phyloP scores from a whole-genome alignment of 92 coral and sea anemone genomes.

The Micromussa lordhowensis region DNA sequence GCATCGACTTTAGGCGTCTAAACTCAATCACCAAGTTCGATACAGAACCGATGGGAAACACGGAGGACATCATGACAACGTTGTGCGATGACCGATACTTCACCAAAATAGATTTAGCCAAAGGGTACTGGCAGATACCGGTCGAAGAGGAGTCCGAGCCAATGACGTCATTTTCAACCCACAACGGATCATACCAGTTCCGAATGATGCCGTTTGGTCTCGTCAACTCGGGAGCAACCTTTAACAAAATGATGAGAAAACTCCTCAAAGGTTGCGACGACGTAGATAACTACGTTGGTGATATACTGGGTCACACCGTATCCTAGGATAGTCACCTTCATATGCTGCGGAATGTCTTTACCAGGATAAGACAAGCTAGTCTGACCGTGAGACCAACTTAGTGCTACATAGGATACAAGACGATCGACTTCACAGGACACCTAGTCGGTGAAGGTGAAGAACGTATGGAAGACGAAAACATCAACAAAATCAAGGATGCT shows the following conservation, averaged over 20 bases:
- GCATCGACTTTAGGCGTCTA: constrained; percentile 60
- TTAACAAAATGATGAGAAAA: constrained; percentile 58
- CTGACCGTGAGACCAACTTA: constrained; percentile 56
- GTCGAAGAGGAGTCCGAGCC: not conserved
- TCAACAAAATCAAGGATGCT: constrained; percentile 16
- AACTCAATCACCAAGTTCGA: constrained; percentile 63
- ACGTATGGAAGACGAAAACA: constrained; percentile 36
- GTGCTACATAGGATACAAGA: constrained; percentile 19
- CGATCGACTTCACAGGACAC: constrained; percentile 52
- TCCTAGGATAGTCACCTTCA: constrained; percentile 17
- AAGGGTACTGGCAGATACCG: constrained; percentile 61
- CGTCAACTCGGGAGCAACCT: constrained; percentile 10
- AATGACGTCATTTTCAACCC: constrained; percentile 56
- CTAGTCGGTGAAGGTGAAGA: constrained; percentile 15
- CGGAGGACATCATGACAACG: constrained; percentile 46
- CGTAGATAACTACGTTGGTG: constrained; percentile 39
- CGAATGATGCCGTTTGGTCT: constrained; percentile 49
- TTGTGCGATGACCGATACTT: constrained; percentile 48
- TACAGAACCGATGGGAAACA: constrained; percentile 52
- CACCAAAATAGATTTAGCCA: constrained; percentile 52
- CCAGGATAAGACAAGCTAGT: constrained; percentile 24
- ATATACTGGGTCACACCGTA: no score
- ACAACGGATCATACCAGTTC: constrained; percentile 49
- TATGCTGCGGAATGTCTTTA: constrained; percentile 31
- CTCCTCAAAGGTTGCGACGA: constrained; percentile 30